Base-by-base conservation (phyloP, 2,113 vertebrate genomes). In the Haemorhous mexicanus region DNA sequence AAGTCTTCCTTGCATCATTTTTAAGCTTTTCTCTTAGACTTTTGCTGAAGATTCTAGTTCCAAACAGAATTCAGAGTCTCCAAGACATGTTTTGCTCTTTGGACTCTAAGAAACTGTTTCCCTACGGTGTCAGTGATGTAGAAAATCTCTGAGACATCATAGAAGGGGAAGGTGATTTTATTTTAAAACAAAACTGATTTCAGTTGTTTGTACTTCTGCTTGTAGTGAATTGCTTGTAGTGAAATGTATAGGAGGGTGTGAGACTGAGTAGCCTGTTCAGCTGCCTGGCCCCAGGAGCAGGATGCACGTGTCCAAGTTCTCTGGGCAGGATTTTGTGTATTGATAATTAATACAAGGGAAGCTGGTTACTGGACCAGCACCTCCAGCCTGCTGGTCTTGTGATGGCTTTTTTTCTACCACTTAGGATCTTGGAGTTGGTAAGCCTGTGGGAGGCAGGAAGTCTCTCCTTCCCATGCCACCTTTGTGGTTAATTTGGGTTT, bases 291-390 rank as follows among this genome's bases (percentile, higher is more conserved):
- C 27, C 49, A 44, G 35, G 24, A 56, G 15, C 7, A 26, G 53
- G 39, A 52, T 16, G 9, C 12, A 1, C 0, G 0, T 11, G 15
- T 50, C 21, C 3, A 4, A 2, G 7, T 23, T 22, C 7, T 39
- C 41, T 33, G 18, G 46, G 44, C 12, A 64, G 62, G 53, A 22
- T 47, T 93, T 79, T 79, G 35, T 84, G 53, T 49, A 22, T 13
- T 16, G 22, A 46, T 16, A 21, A 39, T 50, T 63, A 55, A 27
- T 7, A 19, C 5, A 32, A 28, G 14, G 11, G 32, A 28, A 50
- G 8, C 12, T 20, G 15, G 8, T 33, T 74, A 21, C 28, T 69
- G 46, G 13, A 53, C 39, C 43, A 66, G 15, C 37, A 24, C 6
- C 9, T 68, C 12, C n/a, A 56, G 20, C 13, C 41, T 70, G 41